Base-by-base conservation (phyloP, 2,888 invertebrate genomes). In the Eupithecia tripunctaria region DNA sequence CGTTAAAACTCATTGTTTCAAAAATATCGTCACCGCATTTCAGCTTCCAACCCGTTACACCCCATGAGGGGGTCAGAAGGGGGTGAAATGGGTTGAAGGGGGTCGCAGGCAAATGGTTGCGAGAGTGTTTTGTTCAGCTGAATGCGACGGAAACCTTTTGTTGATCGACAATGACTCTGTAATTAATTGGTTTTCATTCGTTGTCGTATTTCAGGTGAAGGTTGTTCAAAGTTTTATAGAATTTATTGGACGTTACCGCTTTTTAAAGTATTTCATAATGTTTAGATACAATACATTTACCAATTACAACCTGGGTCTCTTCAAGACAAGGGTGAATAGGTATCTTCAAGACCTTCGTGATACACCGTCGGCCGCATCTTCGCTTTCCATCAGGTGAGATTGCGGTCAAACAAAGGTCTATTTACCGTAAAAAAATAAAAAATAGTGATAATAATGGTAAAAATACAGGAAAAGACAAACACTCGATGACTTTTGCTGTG, bases 141-240 rank as follows among this genome's bases (percentile, higher is more conserved):
- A 75, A 73, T 73, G 68, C 74, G 71, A 51, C 75, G 76, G 79
- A 76, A 73, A 67, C 69, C 70, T 64, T 71, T 77, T 78, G 77
- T 78, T 76, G 62, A 71, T 68, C 65, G 64, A 78, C 78, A 80
- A 80, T 80, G 72, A 67, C 74, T 65, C 63, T 5, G 74, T 77
- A 74, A 80, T 80, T 80, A 78, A 80, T 80, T 77, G 80, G 70
- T 75, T 78, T 74, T 74, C 76, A 72, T 73, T 76, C 41, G 27
- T 27, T 56, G 68, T 38, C 67, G 66, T 74, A 70, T 74, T 71
- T 68, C 62, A 60, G 70, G 68, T 69, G 68, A 69, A 70, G 69
- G 74, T 69, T 72, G 43, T 32, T 62, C 8, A 25, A 36, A 64
- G 27, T 70, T 75, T 71, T 69, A 18, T 68, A 62, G 14, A n/a